phyloP scores from a whole-genome alignment of 2,888 invertebrate genomes.

The Euplexia lucipara region DNA sequence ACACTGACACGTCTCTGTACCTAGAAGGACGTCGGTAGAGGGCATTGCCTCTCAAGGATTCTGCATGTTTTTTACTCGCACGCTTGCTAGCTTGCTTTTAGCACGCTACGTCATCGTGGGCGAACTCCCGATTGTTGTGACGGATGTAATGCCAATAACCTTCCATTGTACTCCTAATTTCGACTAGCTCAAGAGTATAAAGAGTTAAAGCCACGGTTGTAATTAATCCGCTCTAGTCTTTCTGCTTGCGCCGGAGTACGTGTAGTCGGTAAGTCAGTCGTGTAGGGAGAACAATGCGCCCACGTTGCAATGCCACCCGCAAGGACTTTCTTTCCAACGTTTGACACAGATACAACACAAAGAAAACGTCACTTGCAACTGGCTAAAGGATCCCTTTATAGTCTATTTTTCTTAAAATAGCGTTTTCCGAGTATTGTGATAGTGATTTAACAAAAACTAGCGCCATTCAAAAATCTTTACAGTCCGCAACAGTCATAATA shows the following conservation, averaged over 20 bases:
- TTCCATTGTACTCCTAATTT: conserved; percentile 52
- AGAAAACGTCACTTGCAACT: conserved; percentile 82
- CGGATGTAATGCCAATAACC: conserved; percentile 59
- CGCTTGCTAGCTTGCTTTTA: conserved; percentile 48
- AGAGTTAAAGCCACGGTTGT: conserved; percentile 27
- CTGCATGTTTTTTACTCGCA: conserved; percentile 53
- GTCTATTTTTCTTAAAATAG: conserved; percentile 64
- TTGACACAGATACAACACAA: conserved; percentile 82
- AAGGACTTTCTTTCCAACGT: conserved; percentile 83
- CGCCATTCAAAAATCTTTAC: conserved; percentile 38
- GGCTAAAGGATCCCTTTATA: conserved; percentile 56
- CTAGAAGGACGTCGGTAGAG: conserved; percentile 52
- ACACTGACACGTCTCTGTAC: conserved; percentile 20
- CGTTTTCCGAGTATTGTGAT: conserved; percentile 39
- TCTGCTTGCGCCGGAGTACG: conserved; percentile 45
- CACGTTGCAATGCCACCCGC: conserved; percentile 79
- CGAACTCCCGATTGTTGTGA: conserved; percentile 59
- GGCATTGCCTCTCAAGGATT: conserved; percentile 59
- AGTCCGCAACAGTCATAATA: conserved; percentile 43
- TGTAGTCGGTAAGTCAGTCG: conserved; percentile 64
- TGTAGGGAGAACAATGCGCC: conserved; percentile 80
- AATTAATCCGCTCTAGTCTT: conserved; percentile 46
- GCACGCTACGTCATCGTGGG: conserved; percentile 58
- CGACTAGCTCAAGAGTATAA: conserved; percentile 16
- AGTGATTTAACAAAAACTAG: conserved; percentile 51